These are phyloP conservation scores for Oegoconia quadripuncta DNA, from an alignment of 2,888 invertebrate genomes.

Conservation along the genomic window DNA sequence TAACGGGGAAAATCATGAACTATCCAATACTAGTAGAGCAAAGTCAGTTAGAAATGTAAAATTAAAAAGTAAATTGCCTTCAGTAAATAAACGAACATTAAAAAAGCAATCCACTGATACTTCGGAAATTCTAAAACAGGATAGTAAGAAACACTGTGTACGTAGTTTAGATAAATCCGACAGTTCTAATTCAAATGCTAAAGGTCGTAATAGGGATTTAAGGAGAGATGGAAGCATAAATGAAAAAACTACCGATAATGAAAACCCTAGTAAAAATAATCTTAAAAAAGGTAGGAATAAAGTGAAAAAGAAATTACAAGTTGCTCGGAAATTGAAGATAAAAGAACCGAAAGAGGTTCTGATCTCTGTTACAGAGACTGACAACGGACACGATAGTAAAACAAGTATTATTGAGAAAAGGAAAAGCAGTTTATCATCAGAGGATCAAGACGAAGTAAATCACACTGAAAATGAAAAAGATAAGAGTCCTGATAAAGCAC, in stretches of 20 bases:
- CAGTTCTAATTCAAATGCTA: slow-evolving; percentile 45
- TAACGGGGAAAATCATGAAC: slow-evolving; percentile 58
- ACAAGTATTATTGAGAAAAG: slow-evolving; percentile 64
- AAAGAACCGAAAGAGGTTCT: slow-evolving; percentile 47
- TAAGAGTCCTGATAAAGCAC: slow-evolving; percentile 48
- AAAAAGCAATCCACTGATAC: slow-evolving; percentile 63
- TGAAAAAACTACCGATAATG: slow-evolving; percentile 54
- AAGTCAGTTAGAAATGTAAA: slow-evolving; percentile 52
- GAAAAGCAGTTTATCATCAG: slow-evolving; percentile 68
- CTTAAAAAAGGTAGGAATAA: slow-evolving; percentile 58
- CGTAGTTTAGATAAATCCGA: slow-evolving; percentile 55
- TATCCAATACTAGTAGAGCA: slow-evolving; percentile 42
- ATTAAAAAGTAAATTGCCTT: slow-evolving; percentile 41
- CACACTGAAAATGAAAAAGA: slow-evolving; percentile 49
- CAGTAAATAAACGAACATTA: slow-evolving; percentile 57
- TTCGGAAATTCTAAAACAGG: slow-evolving; percentile 51
- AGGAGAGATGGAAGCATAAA: slow-evolving; percentile 47
- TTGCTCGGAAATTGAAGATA: slow-evolving; percentile 42
- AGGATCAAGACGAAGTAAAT: slow-evolving; percentile 51
- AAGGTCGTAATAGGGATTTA: slow-evolving; percentile 39
- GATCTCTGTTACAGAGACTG: slow-evolving; percentile 50
- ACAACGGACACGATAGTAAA: slow-evolving; percentile 61
- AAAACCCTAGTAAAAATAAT: slow-evolving; percentile 50
- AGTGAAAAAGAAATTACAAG: slow-evolving; percentile 55
- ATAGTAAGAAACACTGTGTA: slow-evolving; percentile 66